These are phyloP conservation scores for Diabrotica balteata DNA, from an alignment of 2,888 invertebrate species.

Conservation along the genomic window DNA sequence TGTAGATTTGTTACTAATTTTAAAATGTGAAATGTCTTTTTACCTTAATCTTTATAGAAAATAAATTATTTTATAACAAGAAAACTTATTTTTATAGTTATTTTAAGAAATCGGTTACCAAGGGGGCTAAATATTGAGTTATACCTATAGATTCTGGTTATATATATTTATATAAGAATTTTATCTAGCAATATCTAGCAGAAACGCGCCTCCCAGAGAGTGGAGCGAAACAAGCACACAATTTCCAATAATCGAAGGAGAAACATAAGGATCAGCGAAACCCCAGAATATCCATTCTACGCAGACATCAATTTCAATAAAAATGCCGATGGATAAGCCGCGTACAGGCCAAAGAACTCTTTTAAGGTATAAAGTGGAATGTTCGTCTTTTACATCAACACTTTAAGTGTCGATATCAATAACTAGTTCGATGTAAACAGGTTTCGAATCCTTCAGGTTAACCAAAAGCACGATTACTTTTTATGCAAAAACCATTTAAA, in stretches of 20 bases:
- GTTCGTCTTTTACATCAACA: conserved; percentile 26
- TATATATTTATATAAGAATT: conserved; percentile 20
- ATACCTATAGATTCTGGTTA: conserved; percentile 14
- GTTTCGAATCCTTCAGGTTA: too few species aligned
- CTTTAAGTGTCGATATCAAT: conserved; percentile 34
- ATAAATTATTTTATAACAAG: too few species aligned
- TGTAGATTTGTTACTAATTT: too few species aligned
- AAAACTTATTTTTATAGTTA: not conserved
- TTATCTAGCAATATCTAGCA: conserved; percentile 32
- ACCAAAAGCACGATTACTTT: too few species aligned
- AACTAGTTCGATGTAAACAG: conserved; percentile 13
- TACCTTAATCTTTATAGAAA: too few species aligned
- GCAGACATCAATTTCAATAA: conserved; percentile 58
- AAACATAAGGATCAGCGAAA: conserved; percentile 51
- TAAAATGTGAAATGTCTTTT: too few species aligned
- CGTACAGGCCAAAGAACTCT: conserved; percentile 46
- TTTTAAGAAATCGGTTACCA: conserved; percentile 8
- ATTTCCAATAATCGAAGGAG: conserved; percentile 52
- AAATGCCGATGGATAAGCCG: conserved; percentile 53
- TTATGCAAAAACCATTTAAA: too few species aligned
- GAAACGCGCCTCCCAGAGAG: conserved; percentile 34
- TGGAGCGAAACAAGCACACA: conserved; percentile 43
- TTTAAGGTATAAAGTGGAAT: conserved; percentile 31
- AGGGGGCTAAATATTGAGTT: conserved; percentile 16
- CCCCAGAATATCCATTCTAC: conserved; percentile 54